phyloP scores from a whole-genome alignment of 2,888 invertebrate genomes.

The Euproctis similis region DNA sequence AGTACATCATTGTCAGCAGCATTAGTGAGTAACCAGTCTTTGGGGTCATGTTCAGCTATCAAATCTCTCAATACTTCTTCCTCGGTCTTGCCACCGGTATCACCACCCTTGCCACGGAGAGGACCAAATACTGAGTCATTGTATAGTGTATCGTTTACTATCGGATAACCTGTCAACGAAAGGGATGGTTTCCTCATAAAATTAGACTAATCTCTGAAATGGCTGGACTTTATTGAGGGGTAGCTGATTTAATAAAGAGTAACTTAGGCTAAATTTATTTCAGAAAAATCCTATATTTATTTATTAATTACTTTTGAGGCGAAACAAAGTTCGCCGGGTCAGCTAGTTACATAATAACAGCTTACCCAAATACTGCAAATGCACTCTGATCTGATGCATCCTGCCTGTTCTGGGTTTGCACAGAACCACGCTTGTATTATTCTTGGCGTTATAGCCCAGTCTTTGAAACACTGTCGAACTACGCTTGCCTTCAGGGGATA shows the following conservation, averaged over 20 bases:
- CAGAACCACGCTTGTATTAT: constrained; percentile 92
- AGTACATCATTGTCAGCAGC: constrained; percentile 90
- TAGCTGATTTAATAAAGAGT: too few species aligned
- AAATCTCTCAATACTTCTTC: constrained; percentile 92
- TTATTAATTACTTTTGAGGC: too few species aligned
- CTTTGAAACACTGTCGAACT: constrained; percentile 94
- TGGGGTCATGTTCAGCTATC: constrained; percentile 94
- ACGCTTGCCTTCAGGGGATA: constrained; percentile 93
- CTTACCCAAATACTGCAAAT: constrained; percentile 96
- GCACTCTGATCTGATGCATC: constrained; percentile 99
- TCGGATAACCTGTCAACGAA: constrained; percentile 93
- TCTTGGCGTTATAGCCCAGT: constrained; percentile 90
- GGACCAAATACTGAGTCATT: constrained; percentile 98
- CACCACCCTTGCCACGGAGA: constrained; percentile 90
- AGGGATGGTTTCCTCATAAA: too few species aligned
- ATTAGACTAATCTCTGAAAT: too few species aligned
- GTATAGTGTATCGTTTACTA: constrained; percentile 97
- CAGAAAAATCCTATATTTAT: too few species aligned
- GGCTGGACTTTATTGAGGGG: too few species aligned
- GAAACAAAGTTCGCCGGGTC: too few species aligned
- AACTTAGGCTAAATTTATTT: too few species aligned
- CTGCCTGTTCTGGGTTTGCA: constrained; percentile 97
- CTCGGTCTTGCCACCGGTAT: constrained; percentile 90
- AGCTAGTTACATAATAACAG: too few species aligned
- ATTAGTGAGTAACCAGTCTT: constrained; percentile 95